A percentile compares a stretch with the other conserved stretches of the same genome.
These are phyloP conservation scores for Todus mexicanus DNA, from an alignment of 2,797 vertebrate species.

Conservation along the genomic window DNA sequence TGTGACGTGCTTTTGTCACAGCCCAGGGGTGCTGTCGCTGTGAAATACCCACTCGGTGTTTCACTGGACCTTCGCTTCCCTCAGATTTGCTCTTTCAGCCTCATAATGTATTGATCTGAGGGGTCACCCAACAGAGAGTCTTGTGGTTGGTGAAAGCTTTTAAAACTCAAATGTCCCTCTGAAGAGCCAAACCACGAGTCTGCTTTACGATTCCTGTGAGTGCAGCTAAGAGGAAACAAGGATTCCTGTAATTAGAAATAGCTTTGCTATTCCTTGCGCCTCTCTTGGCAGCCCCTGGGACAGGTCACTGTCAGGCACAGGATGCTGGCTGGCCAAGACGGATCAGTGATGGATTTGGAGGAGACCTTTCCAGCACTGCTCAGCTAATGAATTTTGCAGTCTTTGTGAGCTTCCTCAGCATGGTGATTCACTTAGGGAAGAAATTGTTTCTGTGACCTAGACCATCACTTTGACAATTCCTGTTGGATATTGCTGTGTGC, in stretches of 20 bases:
- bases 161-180: not conserved
- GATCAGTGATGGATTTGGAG: not conserved
- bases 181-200: not conserved
- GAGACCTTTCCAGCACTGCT: not conserved
- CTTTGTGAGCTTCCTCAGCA: not conserved
- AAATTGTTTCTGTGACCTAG: constrained; percentile 9
- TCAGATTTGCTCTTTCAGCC: not conserved
- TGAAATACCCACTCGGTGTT: not conserved
- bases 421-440: not conserved
- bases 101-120: not conserved
- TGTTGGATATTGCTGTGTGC: not conserved
- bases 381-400: constrained; percentile 45
- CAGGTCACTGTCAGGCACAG: not conserved
- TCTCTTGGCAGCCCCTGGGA: not conserved
- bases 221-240: not conserved
- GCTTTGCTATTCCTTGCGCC: not conserved
- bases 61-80: not conserved
- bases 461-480: not conserved
- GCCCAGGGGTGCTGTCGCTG: not conserved
- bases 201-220: not conserved
- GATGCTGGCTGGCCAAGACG: not conserved
- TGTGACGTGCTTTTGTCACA: not conserved
- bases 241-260: not conserved
- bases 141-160: not conserved
- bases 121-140: not conserved